Evolutionary conservation across 2,113 vertebrate genomes (phyloP), one percentile per base, ranked within the genome.

Genomic region (Hymenochirus boettgeri): DNA sequence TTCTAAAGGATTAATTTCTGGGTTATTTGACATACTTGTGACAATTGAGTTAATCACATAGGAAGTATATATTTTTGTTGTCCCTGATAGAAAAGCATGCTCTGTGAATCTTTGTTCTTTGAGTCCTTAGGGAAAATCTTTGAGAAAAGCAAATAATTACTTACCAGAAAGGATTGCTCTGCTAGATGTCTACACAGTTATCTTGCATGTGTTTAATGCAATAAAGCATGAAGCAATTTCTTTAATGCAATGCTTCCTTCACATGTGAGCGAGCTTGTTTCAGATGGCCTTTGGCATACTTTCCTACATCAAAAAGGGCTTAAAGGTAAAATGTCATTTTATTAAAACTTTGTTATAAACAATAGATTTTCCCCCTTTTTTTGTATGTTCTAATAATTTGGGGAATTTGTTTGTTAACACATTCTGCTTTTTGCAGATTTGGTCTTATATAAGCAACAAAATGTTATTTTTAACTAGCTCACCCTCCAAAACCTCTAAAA

Each of bases 181-280:
- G 46, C 45, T 59, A 52, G 31, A 67, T 59, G 35, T n/a, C 29
- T 35, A 1, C 27, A 22, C 25, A 29, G 24, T 59, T 58, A 35
- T 59, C 46, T 52, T 47, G 23, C 18, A 67, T 59, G 55, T 57
- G 47, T 50, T 66, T 67, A 67, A 67, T 67, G 55, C 46, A 59
- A 59, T 58, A 67, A 65, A 67, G 64, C 56, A 58, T 52, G 47
- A 52, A 59, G 56, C 64, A 67, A 67, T 67, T 67, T 67, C n/a
- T 59, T 67, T 67, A 58, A 59, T 67, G 64, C 46, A 59, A 22
- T 59, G 22, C 31, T 23, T 47, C 15, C 26, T 64, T 66, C 37
- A 67, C 56, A 67, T 59, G 45, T 66, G 54, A 58, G 46, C 21
- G 24, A 59, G 33, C 56, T 52, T 23, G 29, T 22, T 37, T 17